A percentile compares a stretch with the other conserved stretches of the same genome.
These are phyloP conservation scores for Acanthacorydalis orientalis DNA, from an alignment of 2,888 invertebrate species.

Conservation along the genomic window DNA sequence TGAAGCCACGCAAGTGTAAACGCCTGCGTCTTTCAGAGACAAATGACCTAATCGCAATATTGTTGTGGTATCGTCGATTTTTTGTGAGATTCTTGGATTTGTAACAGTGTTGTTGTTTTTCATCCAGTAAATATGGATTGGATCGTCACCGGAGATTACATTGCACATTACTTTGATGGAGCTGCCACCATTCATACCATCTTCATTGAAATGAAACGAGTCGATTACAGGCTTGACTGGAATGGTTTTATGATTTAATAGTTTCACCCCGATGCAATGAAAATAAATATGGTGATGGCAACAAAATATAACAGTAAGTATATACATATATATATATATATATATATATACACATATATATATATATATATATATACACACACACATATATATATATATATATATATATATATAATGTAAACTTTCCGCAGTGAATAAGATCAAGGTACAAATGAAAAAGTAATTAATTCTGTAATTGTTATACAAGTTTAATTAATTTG, in stretches of 20 bases:
- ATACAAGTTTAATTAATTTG: too few species aligned
- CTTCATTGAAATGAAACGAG: conserved; percentile 31
- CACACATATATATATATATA: too few species aligned
- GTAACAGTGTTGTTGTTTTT: conserved; percentile 25
- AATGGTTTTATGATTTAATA: conserved; percentile 21
- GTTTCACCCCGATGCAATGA: too few species aligned
- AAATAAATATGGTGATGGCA: conserved; percentile 11
- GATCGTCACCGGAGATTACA: conserved; percentile 42
- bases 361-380: too few species aligned
- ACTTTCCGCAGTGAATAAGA: too few species aligned
- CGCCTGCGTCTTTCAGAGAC: conserved; percentile 30
- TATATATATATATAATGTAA: too few species aligned
- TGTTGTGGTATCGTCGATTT: conserved; percentile 30
- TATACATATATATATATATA: too few species aligned
- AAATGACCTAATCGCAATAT: conserved; percentile 29
- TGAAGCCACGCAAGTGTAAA: conserved; percentile 38
- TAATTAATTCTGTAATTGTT: too few species aligned
- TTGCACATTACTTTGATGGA: conserved; percentile 36
- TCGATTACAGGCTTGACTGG: conserved; percentile 33
- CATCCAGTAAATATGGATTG: conserved; percentile 41
- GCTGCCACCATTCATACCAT: conserved; percentile 32
- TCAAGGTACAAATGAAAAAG: too few species aligned
- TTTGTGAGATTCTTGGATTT: conserved; percentile 16
- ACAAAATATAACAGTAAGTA: conserved; percentile 13
- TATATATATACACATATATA: too few species aligned